Conservation (phyloP, 2,797 vertebrate genomes). For the Hydrolagus colliei region DNA sequence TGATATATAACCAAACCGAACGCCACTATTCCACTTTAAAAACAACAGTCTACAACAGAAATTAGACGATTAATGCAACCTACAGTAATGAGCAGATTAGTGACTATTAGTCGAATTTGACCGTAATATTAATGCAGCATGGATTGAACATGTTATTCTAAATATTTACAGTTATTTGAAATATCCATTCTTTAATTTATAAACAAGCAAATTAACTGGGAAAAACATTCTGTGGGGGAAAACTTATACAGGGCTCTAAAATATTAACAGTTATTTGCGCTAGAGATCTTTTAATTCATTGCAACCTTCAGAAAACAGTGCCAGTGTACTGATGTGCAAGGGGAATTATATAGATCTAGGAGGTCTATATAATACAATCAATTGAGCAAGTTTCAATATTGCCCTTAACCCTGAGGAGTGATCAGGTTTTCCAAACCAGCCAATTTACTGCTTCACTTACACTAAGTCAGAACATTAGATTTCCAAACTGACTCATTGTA, state of each 20-base stretch:
- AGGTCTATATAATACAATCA: not conserved
- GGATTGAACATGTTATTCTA: not conserved
- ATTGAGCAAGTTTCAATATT: not conserved
- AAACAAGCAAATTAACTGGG: not conserved
- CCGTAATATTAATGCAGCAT: not conserved
- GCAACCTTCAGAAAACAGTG: not conserved
- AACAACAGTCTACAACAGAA: not conserved
- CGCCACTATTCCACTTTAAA: not conserved
- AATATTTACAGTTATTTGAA: not conserved
- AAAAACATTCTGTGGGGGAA: not conserved
- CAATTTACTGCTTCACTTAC: not conserved
- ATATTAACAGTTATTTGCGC: not conserved
- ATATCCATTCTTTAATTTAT: not conserved
- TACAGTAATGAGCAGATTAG: not conserved
- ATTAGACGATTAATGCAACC: not conserved
- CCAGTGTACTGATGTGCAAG: not conserved
- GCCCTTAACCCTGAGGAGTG: not conserved
- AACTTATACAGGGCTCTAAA: not conserved
- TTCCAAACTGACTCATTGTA: not conserved
- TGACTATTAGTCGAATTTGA: not conserved
- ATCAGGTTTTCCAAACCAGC: no score
- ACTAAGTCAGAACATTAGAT: not conserved
- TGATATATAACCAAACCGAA: not conserved
- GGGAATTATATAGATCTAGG: not conserved
- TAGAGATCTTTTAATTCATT: not conserved